phyloP scores from a whole-genome alignment of 2,888 invertebrate genomes.

The Aspidiotus rigidus region DNA sequence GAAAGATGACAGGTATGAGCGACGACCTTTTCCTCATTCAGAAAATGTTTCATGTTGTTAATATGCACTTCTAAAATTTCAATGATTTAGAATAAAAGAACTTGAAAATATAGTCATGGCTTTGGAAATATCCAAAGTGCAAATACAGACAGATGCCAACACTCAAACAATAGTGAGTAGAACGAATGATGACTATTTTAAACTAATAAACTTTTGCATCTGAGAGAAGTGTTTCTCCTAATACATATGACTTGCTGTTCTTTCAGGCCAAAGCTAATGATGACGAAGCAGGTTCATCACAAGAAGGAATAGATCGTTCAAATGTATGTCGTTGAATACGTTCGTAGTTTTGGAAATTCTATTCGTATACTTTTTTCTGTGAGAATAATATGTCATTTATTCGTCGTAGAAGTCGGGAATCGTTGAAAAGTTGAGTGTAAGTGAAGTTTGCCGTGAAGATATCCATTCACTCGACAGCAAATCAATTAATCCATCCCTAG shows the following conservation, averaged over 20 bases:
- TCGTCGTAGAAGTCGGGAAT: not conserved
- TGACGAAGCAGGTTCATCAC: not conserved
- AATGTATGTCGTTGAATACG: conserved; percentile 4
- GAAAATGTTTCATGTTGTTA: not conserved
- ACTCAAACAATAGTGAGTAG: conserved; percentile 18
- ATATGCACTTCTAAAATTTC: not conserved
- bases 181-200: not conserved
- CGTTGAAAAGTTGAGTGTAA: not conserved
- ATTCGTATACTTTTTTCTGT: not conserved
- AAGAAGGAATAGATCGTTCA: not conserved
- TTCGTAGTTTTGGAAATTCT: not conserved
- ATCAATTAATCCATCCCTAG: not conserved
- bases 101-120: conserved; percentile 27
- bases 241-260: too few relatives aligned
- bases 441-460: not conserved
- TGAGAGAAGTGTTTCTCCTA: not conserved
- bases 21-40: not conserved
- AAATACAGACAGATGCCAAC: conserved; percentile 24
- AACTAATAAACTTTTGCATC: not conserved
- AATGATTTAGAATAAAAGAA: conserved; percentile 19
- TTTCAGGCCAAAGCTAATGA: not conserved
- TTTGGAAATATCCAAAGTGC: conserved; percentile 27
- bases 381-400: not conserved
- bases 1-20: conserved; percentile 24
- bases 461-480: not conserved